These are phyloP conservation scores for Mionectes olivaceus DNA, from an alignment of 2,797 vertebrate species.

Conservation along the genomic window DNA sequence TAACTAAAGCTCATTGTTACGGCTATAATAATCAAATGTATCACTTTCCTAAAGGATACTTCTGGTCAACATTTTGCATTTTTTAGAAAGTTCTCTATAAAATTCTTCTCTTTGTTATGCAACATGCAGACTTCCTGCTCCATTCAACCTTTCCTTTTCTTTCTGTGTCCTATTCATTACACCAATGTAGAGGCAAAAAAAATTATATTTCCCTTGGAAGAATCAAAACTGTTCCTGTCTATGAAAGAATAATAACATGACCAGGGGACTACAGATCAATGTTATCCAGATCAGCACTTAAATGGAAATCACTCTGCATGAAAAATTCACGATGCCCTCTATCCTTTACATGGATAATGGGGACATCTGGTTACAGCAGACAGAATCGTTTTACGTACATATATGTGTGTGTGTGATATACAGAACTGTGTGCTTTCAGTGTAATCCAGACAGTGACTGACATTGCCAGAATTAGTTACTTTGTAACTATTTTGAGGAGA, in stretches of 20 bases:
- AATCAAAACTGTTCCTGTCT: conserved; percentile 17
- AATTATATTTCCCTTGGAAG: conserved; percentile 15
- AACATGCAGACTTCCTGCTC: neutral
- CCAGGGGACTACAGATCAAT: conserved; percentile 45
- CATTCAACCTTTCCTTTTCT: neutral
- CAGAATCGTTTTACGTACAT: conserved; percentile 37
- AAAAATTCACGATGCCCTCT: conserved; percentile 67
- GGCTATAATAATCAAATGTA: conserved; percentile 58
- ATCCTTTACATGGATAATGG: conserved; percentile 59
- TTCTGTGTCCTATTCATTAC: neutral
- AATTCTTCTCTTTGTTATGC: conserved; percentile 11
- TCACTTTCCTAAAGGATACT: conserved; percentile 62
- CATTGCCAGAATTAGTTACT: neutral
- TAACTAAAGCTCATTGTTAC: conserved; percentile 65
- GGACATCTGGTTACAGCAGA: conserved; percentile 59
- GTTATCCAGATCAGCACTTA: conserved; percentile 68
- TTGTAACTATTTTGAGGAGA: neutral
- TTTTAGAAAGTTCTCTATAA: neutral
- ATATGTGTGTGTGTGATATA: neutral
- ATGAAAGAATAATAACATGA: conserved; percentile 7
- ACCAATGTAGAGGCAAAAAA: neutral
- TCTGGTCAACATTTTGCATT: conserved; percentile 33
- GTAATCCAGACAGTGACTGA: neutral
- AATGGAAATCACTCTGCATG: conserved; percentile 64
- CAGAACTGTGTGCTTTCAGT: neutral